These are phyloP conservation scores for Drosophila trapezifrons DNA, from an alignment of 1,140 invertebrate species.

Conservation along the genomic window DNA sequence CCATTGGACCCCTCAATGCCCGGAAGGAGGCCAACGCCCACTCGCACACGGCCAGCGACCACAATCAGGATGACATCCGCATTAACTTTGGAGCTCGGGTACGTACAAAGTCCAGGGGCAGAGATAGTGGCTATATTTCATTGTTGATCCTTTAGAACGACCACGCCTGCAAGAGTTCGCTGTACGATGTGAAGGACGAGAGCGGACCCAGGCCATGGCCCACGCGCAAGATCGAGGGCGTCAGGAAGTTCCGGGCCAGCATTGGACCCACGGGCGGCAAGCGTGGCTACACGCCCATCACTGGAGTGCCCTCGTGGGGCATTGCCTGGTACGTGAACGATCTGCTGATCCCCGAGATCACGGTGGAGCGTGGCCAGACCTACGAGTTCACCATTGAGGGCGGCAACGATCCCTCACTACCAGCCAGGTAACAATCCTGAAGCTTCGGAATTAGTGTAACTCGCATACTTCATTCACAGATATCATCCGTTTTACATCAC, in stretches of 20 bases:
- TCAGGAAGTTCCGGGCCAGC: conserved; percentile 88
- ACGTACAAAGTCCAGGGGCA: conserved; percentile 4
- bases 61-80: conserved; percentile 89
- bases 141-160: conserved; percentile 60
- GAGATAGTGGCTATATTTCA: not conserved
- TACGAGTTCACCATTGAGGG: conserved; percentile 95
- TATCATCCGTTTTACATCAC: conserved; percentile 98
- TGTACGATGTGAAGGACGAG: conserved; percentile 85
- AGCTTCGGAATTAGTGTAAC: rapidly evolving
- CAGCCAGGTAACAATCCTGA: conserved; percentile 85
- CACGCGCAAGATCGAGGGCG: conserved; percentile 84
- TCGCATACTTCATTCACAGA: conserved; percentile 77
- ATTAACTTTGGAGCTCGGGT: conserved; percentile 89
- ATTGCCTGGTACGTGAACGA: conserved; percentile 98
- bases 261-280: conserved; percentile 94
- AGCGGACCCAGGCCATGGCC: conserved; percentile 88
- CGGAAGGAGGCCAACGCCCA: conserved; percentile 93
- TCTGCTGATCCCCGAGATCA: conserved; percentile 94
- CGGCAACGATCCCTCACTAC: conserved; percentile 88
- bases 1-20: conserved; percentile 92
- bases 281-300: conserved; percentile 91
- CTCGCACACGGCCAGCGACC: conserved; percentile 87
- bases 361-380: conserved; percentile 93
- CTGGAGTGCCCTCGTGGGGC: conserved; percentile 93
- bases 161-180: conserved; percentile 77